Base-by-base conservation (phyloP, 2,113 vertebrate species). In the Patagioenas fasciata region DNA sequence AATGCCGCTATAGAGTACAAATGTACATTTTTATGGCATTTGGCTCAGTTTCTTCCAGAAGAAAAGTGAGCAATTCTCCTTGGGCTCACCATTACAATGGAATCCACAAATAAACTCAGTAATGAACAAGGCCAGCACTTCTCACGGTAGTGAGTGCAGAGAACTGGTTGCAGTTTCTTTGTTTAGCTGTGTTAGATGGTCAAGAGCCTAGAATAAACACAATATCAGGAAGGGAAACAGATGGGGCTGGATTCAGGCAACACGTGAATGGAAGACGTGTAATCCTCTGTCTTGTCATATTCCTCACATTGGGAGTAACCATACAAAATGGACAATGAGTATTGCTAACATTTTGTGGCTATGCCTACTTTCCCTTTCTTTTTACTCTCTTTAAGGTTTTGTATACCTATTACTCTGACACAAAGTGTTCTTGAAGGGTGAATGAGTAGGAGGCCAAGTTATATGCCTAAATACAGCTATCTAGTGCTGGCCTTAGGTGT, bases 41-140 rank as follows among this genome's bases (percentile, higher is more conserved):
- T 95, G 93, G 93, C 92, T 89, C 65, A 21, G 23, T 91, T 95
- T 85, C 62, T 93, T 90, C 58, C 29, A 90, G 77, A 48, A 94
- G 75, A 88, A 50, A 84, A 84, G 34, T 70, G 24, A 93, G 31
- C 15, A 92, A 54, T 91, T 91, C 40, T 96, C 54, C 53, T 81
- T 67, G 50, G 44, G 36, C 34, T 71, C 79, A 40, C 58, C 31
- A 47, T 80, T 91, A 64, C 81, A 62, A 54, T 79, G 40, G 38
- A 94, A 81, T 84, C 47, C 40, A 40, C 64, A 93, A 38, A 89
- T 79, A 54, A 91, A 84, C 28, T 71, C 10, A 67, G 54, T 29
- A 87, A 40, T 40, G 86, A 94, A 62, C n/a, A 65, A 84, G 11
- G n/a, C 53, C 80, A 75, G 50, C 53, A 74, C 12, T 71, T 91